phyloP scores from a whole-genome alignment of 2,888 invertebrate species.

The Coremacera marginata region DNA sequence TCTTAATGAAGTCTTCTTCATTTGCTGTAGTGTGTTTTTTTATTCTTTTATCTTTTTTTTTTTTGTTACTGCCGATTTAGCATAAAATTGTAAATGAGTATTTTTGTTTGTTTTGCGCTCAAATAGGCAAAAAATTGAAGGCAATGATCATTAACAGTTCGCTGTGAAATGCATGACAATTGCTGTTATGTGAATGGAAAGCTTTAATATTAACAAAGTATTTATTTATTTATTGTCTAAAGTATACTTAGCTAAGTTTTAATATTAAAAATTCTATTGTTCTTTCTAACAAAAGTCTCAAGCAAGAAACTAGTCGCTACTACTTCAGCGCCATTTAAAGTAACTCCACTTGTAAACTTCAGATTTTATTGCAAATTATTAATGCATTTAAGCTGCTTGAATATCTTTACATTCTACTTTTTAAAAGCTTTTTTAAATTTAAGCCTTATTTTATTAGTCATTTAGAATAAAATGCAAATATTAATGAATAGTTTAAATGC shows the following conservation, averaged over 20 bases:
- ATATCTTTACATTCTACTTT: too few species aligned
- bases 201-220: background rate
- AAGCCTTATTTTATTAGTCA: too few species aligned
- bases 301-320: background rate
- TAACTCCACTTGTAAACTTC: background rate
- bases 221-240: too few species aligned
- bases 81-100: conserved; percentile 1
- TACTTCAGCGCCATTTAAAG: background rate
- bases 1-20: background rate
- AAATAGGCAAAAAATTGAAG: conserved; percentile 3
- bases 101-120: background rate
- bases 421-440: too few species aligned
- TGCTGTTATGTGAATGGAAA: background rate
- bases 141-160: conserved; percentile 4
- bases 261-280: too few species aligned
- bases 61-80: background rate
- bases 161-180: conserved; percentile 3
- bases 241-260: too few species aligned
- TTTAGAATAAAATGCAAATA: background rate
- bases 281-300: background rate
- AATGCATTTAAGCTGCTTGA: too few species aligned
- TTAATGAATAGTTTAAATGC: background rate
- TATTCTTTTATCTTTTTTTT: background rate
- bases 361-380: too few species aligned
- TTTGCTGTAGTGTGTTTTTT: background rate